Evolutionary conservation across 1,140 invertebrate species (phyloP), one percentile per base, ranked within the genome.

Genomic region (Agrypnia vestita): DNA sequence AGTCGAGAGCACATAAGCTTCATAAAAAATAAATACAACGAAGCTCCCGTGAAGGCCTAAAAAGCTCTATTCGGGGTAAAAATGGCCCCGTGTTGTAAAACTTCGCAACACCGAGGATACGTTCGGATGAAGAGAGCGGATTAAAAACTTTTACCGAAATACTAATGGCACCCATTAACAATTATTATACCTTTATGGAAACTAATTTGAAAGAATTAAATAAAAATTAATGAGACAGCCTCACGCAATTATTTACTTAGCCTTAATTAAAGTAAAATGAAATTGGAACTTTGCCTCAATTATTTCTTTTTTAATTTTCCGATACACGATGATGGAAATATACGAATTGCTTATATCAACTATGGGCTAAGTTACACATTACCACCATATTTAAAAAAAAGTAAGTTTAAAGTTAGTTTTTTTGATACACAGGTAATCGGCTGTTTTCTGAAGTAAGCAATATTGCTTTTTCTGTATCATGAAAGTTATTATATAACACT

Each of bases 181-280:
- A 67, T 47, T 43, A 67, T 25, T 43, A 67, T 25, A 44, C 43
- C 35, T 67, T 67, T 46, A 67, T 67, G 43, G 15, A 44, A 67
- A 67, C 62, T 47, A 67, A 67, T 67, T 67, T 43, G 25, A 11
- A 67, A 44, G 35, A 43, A 64, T 67, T 44, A 15, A 44, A 17
- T 46, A 35, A 35, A 35, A 35, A 35, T 35, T 35, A 46, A 67
- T 67, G n/a, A 44, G 35, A 46, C 43, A 43, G 13, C 15, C 15
- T 43, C 62, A 67, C 62, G 62, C 62, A 67, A 67, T 67, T 44
- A 67, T 47, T 67, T 67, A 67, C 13, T 67, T 35, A 64, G 61
- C 61, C 19, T 64, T 64, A 64, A 35, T 43, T 64, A 35, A 13
- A 25, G 19, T 64, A 19, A 59, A 59, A 59, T 9, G 55, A 35